Base-by-base conservation (phyloP, 30 jellyfish, hydroid and myxozoan species). In the Aurelia sp. region DNA sequence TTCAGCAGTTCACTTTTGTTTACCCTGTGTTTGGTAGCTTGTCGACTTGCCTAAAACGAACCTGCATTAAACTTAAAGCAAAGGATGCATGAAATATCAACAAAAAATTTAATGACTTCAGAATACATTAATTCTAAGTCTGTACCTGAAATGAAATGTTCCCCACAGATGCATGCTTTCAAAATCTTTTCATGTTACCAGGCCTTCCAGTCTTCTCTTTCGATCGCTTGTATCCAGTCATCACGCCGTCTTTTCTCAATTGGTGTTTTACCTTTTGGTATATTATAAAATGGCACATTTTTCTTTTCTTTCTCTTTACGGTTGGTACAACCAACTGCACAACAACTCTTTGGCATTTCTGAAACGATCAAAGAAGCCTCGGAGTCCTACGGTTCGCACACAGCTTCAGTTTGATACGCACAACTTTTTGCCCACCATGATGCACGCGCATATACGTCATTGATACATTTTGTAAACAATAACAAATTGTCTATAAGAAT, bases 181-280 rank as follows among this genome's bases (percentile, higher is more conserved):
- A 85, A 81, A 41, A 81, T 81, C 66, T 64, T 65, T 40, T 81
- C 91, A 67, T 48, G 13, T 24, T 74, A 19, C 84, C 91, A 81
- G 24, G 74, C 20, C 40, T 57, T 72, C 85, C 91, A 81, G 66
- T 63, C 91, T 27, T 81, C 78, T 35, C 73, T 20, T 38, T 48
- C 65, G n/a, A 81, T 47, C n/a, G 84, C 91, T 24, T 74, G 24
- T 16, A 81, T 63, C 91, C 91, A 81, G 5, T 81, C 91, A 13
- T 53, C 33, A 3, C 85, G 84, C n/a, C 91, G 63, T 41, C 84
- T 27, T 50, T 47, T 30, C 55, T 81, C 91, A 22, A 81, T 61
- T 27, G 91, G 91, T 20, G 91, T 81, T 81, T 51, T 67, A 13
- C 84, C 74, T 4, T 77, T n/a, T 18, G 91, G 91, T 13, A 81